Percentiles rank a stretch among this genome's conserved stretches.
phyloP scores from a whole-genome alignment of 35 echinoderm and acorn worm genomes.

The Apostichopus japonicus region DNA sequence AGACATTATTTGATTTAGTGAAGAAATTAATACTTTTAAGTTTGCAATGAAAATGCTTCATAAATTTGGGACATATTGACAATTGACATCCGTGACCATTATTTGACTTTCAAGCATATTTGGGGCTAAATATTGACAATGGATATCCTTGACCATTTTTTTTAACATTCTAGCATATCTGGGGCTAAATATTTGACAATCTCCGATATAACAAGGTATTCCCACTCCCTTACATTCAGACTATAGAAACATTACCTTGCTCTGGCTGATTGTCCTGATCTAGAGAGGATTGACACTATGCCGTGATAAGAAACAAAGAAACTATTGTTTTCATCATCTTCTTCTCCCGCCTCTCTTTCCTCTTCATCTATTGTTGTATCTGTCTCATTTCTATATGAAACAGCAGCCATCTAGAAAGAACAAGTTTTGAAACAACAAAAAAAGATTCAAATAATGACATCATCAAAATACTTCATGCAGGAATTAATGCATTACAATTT shows the following conservation, averaged over 20 bases:
- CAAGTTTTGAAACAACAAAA: neutral
- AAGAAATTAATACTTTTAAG: too few species aligned
- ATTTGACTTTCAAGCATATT: too few species aligned
- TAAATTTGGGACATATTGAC: too few species aligned
- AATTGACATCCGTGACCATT: too few species aligned
- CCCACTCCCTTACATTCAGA: too few species aligned
- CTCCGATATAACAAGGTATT: too few species aligned
- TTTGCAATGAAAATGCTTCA: too few species aligned
- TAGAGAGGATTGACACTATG: constrained; percentile 15
- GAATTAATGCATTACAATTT: neutral
- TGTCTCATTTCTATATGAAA: neutral
- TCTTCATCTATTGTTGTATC: constrained; percentile 10
- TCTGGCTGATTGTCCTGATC: constrained; percentile 3
- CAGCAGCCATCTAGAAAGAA: constrained; percentile 1
- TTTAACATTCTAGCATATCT: too few species aligned
- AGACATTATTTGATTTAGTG: too few species aligned
- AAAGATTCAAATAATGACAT: neutral
- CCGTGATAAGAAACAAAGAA: neutral
- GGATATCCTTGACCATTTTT: too few species aligned
- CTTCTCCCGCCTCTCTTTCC: neutral
- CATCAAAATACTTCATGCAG: neutral
- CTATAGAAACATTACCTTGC: neutral
- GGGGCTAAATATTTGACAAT: too few species aligned
- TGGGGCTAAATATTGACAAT: too few species aligned
- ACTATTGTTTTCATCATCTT: constrained; percentile 11